Percentiles rank a stretch among this genome's conserved stretches.
Evolutionary conservation across 2,113 vertebrate genomes (phyloP).

Genomic region (Sprattus sprattus): DNA sequence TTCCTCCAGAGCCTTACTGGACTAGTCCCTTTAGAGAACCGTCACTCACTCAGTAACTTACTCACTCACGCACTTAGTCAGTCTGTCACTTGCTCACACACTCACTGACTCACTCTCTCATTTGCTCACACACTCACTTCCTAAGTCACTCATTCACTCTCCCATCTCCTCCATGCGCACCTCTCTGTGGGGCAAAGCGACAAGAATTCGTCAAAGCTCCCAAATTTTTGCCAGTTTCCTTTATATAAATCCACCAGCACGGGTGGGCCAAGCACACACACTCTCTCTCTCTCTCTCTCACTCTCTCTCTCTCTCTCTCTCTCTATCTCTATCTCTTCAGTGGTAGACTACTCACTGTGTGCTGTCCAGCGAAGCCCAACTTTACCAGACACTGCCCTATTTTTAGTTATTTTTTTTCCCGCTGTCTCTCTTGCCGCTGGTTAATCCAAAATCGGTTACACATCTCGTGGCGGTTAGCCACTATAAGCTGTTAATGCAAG

Average conservation of each 20-base stretch:
- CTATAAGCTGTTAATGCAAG: slow-evolving; percentile 50
- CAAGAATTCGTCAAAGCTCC: no score
- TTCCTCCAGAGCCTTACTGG: slow-evolving; percentile 46
- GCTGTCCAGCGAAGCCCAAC: slow-evolving; percentile 23
- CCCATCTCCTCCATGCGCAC: neutral
- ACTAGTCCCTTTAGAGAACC: neutral
- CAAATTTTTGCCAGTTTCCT: no score
- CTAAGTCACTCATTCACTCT: neutral
- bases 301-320: slow-evolving; percentile 25
- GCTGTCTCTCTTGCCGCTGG: slow-evolving; percentile 32
- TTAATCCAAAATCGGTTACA: neutral
- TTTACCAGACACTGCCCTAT: slow-evolving; percentile 25
- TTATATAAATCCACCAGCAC: no score
- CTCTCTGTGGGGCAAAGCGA: no score
- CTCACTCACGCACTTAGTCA: neutral
- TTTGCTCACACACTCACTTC: neutral
- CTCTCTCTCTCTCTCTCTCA: no score
- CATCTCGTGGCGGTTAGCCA: slow-evolving; percentile 42
- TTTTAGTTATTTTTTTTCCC: slow-evolving; percentile 47
- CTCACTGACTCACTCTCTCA: neutral
- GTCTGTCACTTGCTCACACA: neutral
- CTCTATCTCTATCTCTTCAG: neutral
- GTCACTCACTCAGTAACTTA: neutral
- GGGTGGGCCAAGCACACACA: no score
- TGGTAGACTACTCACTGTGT: slow-evolving; percentile 43